These are phyloP conservation scores for Synergus gifuensis DNA, from an alignment of 2,888 invertebrate species.

Conservation along the genomic window DNA sequence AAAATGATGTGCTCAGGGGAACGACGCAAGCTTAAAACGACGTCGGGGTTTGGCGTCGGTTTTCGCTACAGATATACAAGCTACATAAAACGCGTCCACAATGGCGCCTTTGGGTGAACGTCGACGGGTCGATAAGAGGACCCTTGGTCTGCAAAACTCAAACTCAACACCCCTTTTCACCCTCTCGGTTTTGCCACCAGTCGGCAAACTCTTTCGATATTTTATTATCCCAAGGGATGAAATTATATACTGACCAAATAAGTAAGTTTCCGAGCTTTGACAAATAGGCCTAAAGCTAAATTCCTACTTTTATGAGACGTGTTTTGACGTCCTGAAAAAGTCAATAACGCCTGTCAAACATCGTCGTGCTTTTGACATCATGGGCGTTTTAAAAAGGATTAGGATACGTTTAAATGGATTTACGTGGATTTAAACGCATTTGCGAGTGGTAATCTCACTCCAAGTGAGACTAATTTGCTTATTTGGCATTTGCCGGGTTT, in stretches of 20 bases:
- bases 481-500: neutral
- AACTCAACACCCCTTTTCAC: slow-evolving; percentile 46
- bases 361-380: neutral
- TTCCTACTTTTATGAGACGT: slow-evolving; percentile 27
- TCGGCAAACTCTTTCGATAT: slow-evolving; percentile 52
- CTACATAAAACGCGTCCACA: slow-evolving; percentile 50
- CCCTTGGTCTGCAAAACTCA: slow-evolving; percentile 55
- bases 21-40: slow-evolving; percentile 46
- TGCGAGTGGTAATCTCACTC: slow-evolving; percentile 41
- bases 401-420: slow-evolving; percentile 45
- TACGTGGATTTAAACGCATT: slow-evolving; percentile 18
- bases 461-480: slow-evolving; percentile 46
- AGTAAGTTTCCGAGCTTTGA: slow-evolving; percentile 50
- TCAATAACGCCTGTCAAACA: slow-evolving; percentile 44
- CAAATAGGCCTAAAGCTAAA: slow-evolving; percentile 22
- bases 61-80: slow-evolving; percentile 42
- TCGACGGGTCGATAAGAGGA: slow-evolving; percentile 72
- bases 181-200: slow-evolving; percentile 51
- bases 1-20: slow-evolving; percentile 62
- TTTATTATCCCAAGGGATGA: slow-evolving; percentile 52
- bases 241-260: slow-evolving; percentile 56
- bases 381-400: slow-evolving; percentile 50
- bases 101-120: slow-evolving; percentile 70
- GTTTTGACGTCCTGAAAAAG: slow-evolving; percentile 41
- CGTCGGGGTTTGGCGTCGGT: slow-evolving; percentile 16